Conservation (phyloP, 2,888 invertebrate genomes). For the Steinernema hermaphroditum region DNA sequence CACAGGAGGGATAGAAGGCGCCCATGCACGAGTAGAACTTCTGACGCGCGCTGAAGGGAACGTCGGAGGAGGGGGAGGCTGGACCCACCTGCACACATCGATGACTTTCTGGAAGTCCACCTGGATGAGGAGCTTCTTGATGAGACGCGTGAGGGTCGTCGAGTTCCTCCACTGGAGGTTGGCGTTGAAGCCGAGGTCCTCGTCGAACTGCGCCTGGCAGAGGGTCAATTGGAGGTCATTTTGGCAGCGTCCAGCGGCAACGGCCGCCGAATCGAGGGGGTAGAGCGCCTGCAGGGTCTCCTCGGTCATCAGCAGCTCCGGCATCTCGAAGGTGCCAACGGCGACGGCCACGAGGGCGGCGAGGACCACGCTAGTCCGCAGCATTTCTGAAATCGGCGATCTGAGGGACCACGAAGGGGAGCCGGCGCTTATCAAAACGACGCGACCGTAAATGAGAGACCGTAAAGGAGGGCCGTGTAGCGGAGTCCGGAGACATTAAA, state of each 20-base stretch:
- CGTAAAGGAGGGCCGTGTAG: background rate
- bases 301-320: background rate
- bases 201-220: conserved; percentile 13
- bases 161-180: background rate
- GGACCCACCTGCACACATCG: background rate
- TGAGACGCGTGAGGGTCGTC: background rate
- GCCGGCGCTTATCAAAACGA: conserved; percentile 14
- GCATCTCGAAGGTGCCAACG: background rate
- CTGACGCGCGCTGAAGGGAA: conserved; percentile 43
- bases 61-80: background rate
- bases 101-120: background rate
- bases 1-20: conserved; percentile 40
- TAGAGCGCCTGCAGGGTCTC: background rate
- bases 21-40: conserved; percentile 45
- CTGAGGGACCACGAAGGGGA: background rate
- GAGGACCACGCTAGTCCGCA: background rate
- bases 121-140: background rate
- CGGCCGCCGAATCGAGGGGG: background rate
- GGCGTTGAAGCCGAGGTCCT: background rate
- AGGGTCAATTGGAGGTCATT: background rate
- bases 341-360: background rate
- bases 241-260: no score
- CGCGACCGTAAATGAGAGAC: conserved; percentile 13
- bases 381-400: conserved; percentile 3
- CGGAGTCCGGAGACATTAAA: background rate